A percentile compares a stretch with the other conserved stretches of the same genome.
Conservation (phyloP, 2,797 vertebrate genomes). For the Geranospiza caerulescens region DNA sequence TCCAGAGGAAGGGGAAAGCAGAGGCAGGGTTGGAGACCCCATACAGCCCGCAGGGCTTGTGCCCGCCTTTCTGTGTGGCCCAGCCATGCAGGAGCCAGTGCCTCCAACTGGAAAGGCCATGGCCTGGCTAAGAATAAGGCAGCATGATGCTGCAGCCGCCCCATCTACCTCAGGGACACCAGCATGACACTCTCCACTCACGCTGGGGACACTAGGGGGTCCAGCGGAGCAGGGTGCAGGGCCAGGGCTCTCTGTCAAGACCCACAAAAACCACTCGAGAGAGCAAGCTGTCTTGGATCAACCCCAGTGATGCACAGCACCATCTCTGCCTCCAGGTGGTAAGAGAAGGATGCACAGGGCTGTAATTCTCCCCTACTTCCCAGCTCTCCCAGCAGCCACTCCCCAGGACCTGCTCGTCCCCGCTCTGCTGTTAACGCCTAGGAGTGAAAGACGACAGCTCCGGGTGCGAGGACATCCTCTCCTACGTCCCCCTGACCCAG, state of each 20-base stretch:
- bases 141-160: neutral
- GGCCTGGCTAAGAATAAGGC: neutral
- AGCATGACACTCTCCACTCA: neutral
- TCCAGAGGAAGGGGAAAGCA: neutral
- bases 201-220: neutral
- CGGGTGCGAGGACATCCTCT: neutral
- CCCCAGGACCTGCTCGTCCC: neutral
- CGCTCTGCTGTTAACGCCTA: rapidly evolving
- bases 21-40: neutral
- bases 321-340: neutral
- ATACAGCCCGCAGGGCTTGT: rapidly evolving
- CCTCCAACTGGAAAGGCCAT: neutral
- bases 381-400: neutral
- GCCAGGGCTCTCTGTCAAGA: neutral
- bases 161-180: neutral
- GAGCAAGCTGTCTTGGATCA: neutral
- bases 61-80: neutral
- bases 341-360: neutral
- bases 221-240: neutral
- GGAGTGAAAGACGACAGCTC: neutral
- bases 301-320: neutral
- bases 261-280: neutral
- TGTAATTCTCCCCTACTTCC: neutral
- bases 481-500: neutral
- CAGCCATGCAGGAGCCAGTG: rapidly evolving